Evolutionary conservation across 2,113 vertebrate genomes (phyloP).

Genomic region (Hyperoodon ampullatus): DNA sequence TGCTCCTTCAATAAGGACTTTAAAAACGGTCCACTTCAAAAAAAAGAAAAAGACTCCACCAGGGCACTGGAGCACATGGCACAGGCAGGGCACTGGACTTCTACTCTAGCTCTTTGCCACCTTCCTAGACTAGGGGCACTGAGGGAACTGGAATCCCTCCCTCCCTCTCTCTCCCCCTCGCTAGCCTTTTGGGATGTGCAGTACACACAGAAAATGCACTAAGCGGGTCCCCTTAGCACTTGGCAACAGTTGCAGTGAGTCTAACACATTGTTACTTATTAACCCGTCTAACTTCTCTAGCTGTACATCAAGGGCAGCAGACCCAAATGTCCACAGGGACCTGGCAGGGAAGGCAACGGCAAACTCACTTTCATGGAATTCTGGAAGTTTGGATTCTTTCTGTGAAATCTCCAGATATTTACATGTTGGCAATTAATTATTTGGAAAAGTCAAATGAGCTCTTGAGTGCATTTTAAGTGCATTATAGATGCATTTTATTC

Average conservation of each 20-base stretch:
- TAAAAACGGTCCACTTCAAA: too few species aligned
- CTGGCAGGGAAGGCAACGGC: background rate
- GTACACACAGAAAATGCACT: background rate
- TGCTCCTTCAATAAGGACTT: background rate
- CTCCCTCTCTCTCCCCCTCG: rapidly evolving
- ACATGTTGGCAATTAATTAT: background rate
- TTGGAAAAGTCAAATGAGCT: background rate
- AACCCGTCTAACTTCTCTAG: background rate
- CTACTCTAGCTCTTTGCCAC: background rate
- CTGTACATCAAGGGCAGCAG: background rate
- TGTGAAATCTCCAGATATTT: background rate
- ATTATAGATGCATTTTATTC: background rate
- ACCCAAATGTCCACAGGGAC: background rate
- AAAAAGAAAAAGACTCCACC: background rate
- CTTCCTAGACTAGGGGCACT: background rate
- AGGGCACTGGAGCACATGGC: background rate
- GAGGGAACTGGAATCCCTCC: background rate
- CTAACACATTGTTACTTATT: background rate
- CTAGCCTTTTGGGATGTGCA: background rate
- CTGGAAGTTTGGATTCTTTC: background rate
- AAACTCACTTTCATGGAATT: background rate
- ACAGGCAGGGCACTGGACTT: background rate
- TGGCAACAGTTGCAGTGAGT: background rate
- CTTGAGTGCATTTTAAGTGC: background rate
- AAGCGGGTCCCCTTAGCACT: background rate